These are phyloP conservation scores for Tethya wilhelma DNA, from an alignment of 37 sponge, comb jelly and placozoan species.

Conservation along the genomic window DNA sequence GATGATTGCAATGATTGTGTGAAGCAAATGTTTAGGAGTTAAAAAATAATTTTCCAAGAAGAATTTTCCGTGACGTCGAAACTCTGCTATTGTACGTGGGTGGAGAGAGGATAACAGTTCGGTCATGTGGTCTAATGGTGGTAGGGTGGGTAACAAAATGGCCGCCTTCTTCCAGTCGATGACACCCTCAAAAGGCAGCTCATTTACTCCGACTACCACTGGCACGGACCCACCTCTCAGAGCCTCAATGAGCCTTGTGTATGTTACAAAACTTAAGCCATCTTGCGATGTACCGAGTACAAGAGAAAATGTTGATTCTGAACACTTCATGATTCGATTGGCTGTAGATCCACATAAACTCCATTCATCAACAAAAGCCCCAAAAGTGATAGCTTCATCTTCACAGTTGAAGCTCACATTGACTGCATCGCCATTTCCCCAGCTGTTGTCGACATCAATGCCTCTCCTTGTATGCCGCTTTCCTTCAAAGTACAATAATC, in stretches of 20 bases:
- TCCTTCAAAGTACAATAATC: not conserved
- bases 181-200: constrained; percentile 73
- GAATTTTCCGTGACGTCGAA: constrained; percentile 57
- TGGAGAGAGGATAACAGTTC: constrained; percentile 23
- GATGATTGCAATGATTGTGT: constrained; percentile 44
- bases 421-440: no score
- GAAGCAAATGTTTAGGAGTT: constrained; percentile 10
- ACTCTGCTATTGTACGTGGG: constrained; percentile 19
- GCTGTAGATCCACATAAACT: constrained; percentile 35
- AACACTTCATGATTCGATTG: not conserved
- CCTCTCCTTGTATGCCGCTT: no score
- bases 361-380: constrained; percentile 38
- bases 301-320: constrained; percentile 62
- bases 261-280: not conserved
- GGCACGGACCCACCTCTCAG: constrained; percentile 72
- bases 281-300: constrained; percentile 1
- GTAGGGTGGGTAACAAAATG: constrained; percentile 36
- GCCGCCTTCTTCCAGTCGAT: constrained; percentile 70
- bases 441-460: no score
- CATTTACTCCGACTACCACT: constrained; percentile 43
- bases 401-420: not conserved
- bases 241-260: constrained; percentile 55
- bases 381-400: not conserved
- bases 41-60: constrained; percentile 65
- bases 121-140: constrained; percentile 45